These are phyloP conservation scores for Amblyopsis rosae DNA, from an alignment of 2,113 vertebrate species.

Conservation along the genomic window DNA sequence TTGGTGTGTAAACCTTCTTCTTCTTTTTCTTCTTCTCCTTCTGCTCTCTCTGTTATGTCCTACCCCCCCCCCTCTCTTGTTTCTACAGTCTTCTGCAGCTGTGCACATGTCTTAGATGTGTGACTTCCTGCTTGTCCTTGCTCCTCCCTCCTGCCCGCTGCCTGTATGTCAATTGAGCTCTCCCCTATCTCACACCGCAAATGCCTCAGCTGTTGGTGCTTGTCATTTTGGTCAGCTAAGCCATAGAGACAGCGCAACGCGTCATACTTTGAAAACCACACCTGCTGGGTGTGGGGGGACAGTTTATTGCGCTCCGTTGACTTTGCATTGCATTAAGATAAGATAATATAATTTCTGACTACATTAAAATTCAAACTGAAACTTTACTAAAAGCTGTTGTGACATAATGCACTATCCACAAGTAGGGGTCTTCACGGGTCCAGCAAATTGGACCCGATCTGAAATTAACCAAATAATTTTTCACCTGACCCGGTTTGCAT, in stretches of 20 bases:
- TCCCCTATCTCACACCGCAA: not conserved
- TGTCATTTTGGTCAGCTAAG: not conserved
- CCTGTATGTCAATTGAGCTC: slow-evolving; percentile 66
- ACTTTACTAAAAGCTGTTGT: too few species aligned
- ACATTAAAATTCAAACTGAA: too few species aligned
- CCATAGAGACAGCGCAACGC: not conserved
- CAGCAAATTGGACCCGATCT: too few species aligned
- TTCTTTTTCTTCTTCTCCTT: not conserved
- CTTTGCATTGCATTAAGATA: too few species aligned
- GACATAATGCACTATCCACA: too few species aligned
- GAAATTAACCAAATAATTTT: too few species aligned
- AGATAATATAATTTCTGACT: too few species aligned
- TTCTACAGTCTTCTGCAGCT: slow-evolving; percentile 75
- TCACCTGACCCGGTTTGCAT: too few species aligned
- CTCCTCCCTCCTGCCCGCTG: slow-evolving; percentile 74
- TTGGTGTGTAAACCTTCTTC: not conserved
- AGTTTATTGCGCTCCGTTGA: too few species aligned
- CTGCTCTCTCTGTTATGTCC: slow-evolving; percentile 36
- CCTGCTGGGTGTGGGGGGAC: too few species aligned
- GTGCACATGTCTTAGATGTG: slow-evolving; percentile 78
- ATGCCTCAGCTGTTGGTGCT: not conserved
- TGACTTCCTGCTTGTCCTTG: slow-evolving; percentile 76
- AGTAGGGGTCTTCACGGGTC: too few species aligned
- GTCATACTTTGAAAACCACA: too few species aligned
- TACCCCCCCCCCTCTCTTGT: slow-evolving; percentile 37